Conservation (phyloP, 2,113 vertebrate species). For the Ancistrus triradiatus region DNA sequence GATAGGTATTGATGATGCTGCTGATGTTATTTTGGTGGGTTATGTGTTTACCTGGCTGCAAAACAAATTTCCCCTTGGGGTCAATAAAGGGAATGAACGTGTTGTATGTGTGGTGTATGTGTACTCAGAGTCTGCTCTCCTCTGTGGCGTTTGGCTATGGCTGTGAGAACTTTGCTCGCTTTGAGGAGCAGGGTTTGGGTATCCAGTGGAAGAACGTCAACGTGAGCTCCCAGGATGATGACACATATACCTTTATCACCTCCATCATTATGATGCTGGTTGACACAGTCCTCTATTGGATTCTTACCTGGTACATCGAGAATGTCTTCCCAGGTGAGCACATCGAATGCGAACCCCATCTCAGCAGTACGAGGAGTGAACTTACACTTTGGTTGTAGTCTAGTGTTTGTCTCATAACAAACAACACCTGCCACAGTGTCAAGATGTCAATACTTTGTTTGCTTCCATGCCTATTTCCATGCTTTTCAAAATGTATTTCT, state of each 20-base stretch:
- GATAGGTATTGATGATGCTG: no score
- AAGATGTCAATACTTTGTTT: no score
- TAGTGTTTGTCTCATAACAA: no score
- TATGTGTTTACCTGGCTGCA: neutral
- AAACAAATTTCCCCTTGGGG: no score
- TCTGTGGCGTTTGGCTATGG: constrained; percentile 94
- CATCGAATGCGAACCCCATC: neutral
- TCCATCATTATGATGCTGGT: constrained; percentile 88
- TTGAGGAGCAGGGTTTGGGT: constrained; percentile 90
- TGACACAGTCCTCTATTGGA: constrained; percentile 78
- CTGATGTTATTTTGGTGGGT: no score
- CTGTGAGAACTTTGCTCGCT: constrained; percentile 86
- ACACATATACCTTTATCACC: constrained; percentile 79
- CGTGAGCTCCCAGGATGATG: constrained; percentile 77
- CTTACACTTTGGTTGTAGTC: no score
- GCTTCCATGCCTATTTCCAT: no score
- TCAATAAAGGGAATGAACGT: neutral
- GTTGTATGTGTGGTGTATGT: constrained; percentile 1
- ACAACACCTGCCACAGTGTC: no score
- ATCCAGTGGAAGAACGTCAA: constrained; percentile 90
- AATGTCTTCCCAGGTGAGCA: constrained; percentile 90
- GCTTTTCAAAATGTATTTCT: no score
- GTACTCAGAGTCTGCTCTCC: constrained; percentile 84
- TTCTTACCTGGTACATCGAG: constrained; percentile 96
- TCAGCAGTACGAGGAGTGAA: no score